Conservation (phyloP, 2,113 vertebrate species). For the Sturnira hondurensis region DNA sequence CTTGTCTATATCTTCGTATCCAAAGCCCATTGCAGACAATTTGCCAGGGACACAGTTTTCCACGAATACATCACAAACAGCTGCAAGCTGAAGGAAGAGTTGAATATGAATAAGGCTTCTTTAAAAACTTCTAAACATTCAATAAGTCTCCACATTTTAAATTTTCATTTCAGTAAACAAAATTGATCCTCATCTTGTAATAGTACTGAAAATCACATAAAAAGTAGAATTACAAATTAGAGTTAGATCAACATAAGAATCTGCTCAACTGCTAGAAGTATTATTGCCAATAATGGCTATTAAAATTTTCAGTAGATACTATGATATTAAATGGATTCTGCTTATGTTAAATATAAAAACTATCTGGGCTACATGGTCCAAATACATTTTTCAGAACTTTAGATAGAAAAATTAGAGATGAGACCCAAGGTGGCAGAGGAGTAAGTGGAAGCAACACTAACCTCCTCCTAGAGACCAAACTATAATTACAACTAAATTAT, state of each 20-base stretch:
- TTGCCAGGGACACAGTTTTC: constrained; percentile 96
- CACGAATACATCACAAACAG: constrained; percentile 90
- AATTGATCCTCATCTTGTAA: not conserved
- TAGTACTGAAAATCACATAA: constrained; percentile 18
- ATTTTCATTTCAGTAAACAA: constrained; percentile 50
- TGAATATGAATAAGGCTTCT: constrained; percentile 55
- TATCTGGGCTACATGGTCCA: not conserved
- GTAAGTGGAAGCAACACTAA: no score
- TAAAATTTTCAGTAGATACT: not conserved
- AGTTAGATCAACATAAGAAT: not conserved
- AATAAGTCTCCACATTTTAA: not conserved
- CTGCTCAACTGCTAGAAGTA: not conserved
- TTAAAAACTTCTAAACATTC: constrained; percentile 28
- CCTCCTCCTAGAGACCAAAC: no score
- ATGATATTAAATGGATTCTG: not conserved
- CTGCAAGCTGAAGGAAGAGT: constrained; percentile 86
- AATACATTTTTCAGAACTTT: constrained; percentile 1
- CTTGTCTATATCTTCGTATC: constrained; percentile 86
- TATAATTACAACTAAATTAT: no score
- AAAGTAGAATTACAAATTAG: not conserved
- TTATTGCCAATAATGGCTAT: not conserved
- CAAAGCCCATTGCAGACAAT: constrained; percentile 87
- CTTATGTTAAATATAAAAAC: not conserved
- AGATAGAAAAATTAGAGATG: constrained; percentile 18
- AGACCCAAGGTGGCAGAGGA: no score